Evolutionary conservation across 1,140 invertebrate species (phyloP), one percentile per base, ranked within the genome.

Genomic region (Drosophila burlai): DNA sequence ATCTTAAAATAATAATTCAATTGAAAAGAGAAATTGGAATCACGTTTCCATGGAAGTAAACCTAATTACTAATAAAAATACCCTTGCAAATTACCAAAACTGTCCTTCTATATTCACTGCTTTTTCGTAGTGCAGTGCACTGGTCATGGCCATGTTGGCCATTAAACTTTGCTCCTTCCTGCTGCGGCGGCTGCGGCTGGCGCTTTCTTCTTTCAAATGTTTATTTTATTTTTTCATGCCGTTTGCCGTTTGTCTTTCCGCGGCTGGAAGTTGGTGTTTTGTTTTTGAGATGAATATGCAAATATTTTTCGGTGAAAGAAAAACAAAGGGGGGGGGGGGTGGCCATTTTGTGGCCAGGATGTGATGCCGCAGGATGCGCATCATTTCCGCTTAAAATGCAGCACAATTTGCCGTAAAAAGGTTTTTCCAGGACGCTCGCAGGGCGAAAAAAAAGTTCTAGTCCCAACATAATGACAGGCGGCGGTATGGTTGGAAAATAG

Each of bases 221-320:
- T 65, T 64, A 65, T 74, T 54, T 55, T 54, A 29, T 58, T 80
- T 77, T 83, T 67, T 69, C 52, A 63, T 76, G 75, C 71, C 76
- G 67, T 75, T 62, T 76, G 69, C 76, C 80, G 77, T 83, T 87
- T 85, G 83, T 78, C 80, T 82, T 76, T 76, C 66, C 64, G 76
- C 60, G 80, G 50, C 69, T 68, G 81, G 76, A 84, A 90, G 86
- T 81, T 84, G 84, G 66, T 84, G 79, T 90, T 90, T 90, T 90
- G 85, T 85, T 90, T 68, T 85, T 80, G 85, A 90, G 85, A 90
- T 90, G 86, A 90, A 90, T 90, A 90, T 90, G 85, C 85, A 90
- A 90, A 90, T 90, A 90, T 80, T 90, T 89, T 85, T 66, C 42
- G 71, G 64, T 68, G 65, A 76, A 66, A 73, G 60, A 80, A 76